Percentiles rank a stretch among this genome's conserved stretches.
phyloP scores from a whole-genome alignment of 2,888 invertebrate species.

The Epinotia demarniana region DNA sequence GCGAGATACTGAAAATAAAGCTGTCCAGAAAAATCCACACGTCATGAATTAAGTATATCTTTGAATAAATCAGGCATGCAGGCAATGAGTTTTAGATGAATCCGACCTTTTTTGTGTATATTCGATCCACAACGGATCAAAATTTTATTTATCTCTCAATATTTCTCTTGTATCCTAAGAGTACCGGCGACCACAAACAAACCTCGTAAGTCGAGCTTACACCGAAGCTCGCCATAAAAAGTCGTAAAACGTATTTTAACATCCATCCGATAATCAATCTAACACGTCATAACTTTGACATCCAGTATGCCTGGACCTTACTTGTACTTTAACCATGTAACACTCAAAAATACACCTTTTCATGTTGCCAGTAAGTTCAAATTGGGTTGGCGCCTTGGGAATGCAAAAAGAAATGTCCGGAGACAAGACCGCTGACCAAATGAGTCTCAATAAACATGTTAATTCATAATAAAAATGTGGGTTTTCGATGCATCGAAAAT shows the following conservation, averaged over 20 bases:
- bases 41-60: too few species aligned
- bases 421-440: conserved; percentile 73
- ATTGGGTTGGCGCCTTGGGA: conserved; percentile 49
- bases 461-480: conserved; percentile 79
- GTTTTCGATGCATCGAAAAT: conserved; percentile 66
- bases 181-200: conserved; percentile 67
- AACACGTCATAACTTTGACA: conserved; percentile 85
- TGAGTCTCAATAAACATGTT: conserved; percentile 82
- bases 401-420: conserved; percentile 66
- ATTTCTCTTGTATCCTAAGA: conserved; percentile 40
- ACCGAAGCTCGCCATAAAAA: conserved; percentile 80
- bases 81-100: too few species aligned
- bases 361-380: conserved; percentile 49
- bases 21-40: too few species aligned
- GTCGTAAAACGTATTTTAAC: conserved; percentile 84
- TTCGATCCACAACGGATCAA: background rate
- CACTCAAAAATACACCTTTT: conserved; percentile 55
- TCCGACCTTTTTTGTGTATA: background rate
- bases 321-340: conserved; percentile 54
- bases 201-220: conserved; percentile 75
- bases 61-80: too few species aligned
- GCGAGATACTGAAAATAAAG: too few species aligned
- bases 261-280: conserved; percentile 85
- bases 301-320: conserved; percentile 77
- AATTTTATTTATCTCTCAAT: conserved; percentile 8